Percentiles rank a stretch among this genome's conserved stretches.
These are phyloP conservation scores for Thecophora atra DNA, from an alignment of 2,888 invertebrate genomes.

Conservation along the genomic window DNA sequence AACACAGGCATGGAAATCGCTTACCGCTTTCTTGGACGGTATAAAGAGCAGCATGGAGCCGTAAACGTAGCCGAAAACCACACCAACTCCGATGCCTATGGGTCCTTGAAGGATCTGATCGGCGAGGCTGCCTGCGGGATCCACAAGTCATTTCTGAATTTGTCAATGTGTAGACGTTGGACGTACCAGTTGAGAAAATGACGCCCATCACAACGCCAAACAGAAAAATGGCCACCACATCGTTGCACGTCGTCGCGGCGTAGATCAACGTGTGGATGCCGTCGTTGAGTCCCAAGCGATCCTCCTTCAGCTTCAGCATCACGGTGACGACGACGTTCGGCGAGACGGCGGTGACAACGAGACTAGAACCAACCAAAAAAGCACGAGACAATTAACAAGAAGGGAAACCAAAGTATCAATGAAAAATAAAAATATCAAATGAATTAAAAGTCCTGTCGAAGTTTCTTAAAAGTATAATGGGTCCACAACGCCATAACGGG, in stretches of 20 bases:
- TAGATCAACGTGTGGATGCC: slow-evolving; percentile 78
- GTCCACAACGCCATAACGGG: too few species aligned
- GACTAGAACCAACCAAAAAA: slow-evolving; percentile 58
- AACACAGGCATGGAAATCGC: slow-evolving; percentile 40
- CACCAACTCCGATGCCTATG: slow-evolving; percentile 71
- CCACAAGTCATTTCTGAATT: not conserved
- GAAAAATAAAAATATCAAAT: not conserved
- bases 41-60: slow-evolving; percentile 73
- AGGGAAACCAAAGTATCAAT: not conserved
- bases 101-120: slow-evolving; percentile 70
- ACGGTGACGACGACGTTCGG: slow-evolving; percentile 80
- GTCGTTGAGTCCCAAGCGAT: slow-evolving; percentile 72
- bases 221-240: slow-evolving; percentile 78
- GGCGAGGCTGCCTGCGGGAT: slow-evolving; percentile 64
- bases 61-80: slow-evolving; percentile 70
- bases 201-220: slow-evolving; percentile 76
- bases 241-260: slow-evolving; percentile 73
- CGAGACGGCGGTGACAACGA: slow-evolving; percentile 75
- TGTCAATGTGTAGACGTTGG: too few species aligned
- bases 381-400: not conserved
- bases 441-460: not conserved
- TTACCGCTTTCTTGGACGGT: slow-evolving; percentile 68
- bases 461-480: too few species aligned
- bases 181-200: slow-evolving; percentile 71
- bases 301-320: slow-evolving; percentile 72